phyloP scores from a whole-genome alignment of 2,888 invertebrate genomes.

The Patella depressa region DNA sequence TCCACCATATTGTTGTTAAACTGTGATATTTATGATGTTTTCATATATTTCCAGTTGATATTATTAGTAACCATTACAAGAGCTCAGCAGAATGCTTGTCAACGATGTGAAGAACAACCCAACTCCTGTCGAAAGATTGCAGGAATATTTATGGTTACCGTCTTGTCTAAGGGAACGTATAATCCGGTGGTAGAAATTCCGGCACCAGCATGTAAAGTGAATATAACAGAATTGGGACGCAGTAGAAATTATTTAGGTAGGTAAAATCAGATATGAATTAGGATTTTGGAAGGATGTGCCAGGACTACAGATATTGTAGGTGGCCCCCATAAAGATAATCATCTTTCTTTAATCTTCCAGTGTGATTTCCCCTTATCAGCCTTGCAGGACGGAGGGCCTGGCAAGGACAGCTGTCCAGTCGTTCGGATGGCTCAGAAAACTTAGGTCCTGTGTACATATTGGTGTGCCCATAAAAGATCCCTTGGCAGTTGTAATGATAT shows the following conservation, averaged over 20 bases:
- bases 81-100: slow-evolving; percentile 27
- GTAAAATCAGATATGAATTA: slow-evolving; percentile 34
- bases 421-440: too few relatives aligned
- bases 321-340: too few relatives aligned
- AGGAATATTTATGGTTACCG: slow-evolving; percentile 83
- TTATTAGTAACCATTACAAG: background rate
- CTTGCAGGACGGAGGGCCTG: too few relatives aligned
- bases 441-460: too few relatives aligned
- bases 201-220: slow-evolving; percentile 87
- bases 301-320: too few relatives aligned
- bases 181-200: slow-evolving; percentile 88
- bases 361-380: background rate
- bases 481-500: too few relatives aligned
- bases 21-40: background rate
- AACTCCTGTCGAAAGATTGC: slow-evolving; percentile 38
- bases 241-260: slow-evolving; percentile 89
- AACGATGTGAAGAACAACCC: slow-evolving; percentile 24
- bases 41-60: background rate
- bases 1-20: too few relatives aligned
- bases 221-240: slow-evolving; percentile 85
- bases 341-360: background rate
- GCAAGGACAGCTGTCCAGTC: too few relatives aligned
- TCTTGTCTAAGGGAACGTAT: slow-evolving; percentile 85
- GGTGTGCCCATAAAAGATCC: too few relatives aligned
- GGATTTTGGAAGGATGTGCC: too few relatives aligned